Conservation (phyloP, 2,888 invertebrate genomes). For the Antheraea assamensis region DNA sequence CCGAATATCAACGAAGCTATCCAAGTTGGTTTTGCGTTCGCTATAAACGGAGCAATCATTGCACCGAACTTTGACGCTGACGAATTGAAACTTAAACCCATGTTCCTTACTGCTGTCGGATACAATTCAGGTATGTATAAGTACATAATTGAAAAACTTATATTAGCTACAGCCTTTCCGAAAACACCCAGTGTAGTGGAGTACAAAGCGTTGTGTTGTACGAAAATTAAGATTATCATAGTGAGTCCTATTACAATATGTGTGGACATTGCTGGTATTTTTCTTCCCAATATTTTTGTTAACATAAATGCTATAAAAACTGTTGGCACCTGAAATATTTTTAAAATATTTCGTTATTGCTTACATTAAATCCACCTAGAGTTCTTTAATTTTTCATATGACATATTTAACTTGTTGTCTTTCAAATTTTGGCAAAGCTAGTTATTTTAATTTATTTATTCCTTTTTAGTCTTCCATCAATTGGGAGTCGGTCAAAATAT, state of each 20-base stretch:
- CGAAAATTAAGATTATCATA: conserved; percentile 45
- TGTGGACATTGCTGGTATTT: conserved; percentile 35
- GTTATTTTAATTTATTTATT: too few species aligned
- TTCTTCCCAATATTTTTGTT: conserved; percentile 49
- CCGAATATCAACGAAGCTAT: conserved; percentile 53
- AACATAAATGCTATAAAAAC: conserved; percentile 40
- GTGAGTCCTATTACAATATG: conserved; percentile 36
- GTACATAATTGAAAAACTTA: conserved; percentile 43
- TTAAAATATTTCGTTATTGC: neutral
- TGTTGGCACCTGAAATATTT: conserved; percentile 47
- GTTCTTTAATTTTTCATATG: neutral
- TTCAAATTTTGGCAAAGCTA: too few species aligned
- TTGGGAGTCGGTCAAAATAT: too few species aligned
- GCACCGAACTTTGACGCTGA: conserved; percentile 54
- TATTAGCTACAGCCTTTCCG: conserved; percentile 37
- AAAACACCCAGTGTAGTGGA: conserved; percentile 42
- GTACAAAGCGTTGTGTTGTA: conserved; percentile 41
- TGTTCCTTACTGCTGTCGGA: conserved; percentile 59
- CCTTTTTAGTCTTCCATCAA: too few species aligned
- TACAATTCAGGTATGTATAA: conserved; percentile 56
- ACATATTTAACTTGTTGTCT: too few species aligned
- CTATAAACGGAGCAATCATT: conserved; percentile 57
- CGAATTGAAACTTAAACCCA: conserved; percentile 52
- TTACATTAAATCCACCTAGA: neutral
- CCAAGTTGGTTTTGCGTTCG: conserved; percentile 50